Evolutionary conservation across 2,113 vertebrate species (phyloP), one percentile per base, ranked within the genome.

Genomic region (Tympanuchus pallidicinctus): DNA sequence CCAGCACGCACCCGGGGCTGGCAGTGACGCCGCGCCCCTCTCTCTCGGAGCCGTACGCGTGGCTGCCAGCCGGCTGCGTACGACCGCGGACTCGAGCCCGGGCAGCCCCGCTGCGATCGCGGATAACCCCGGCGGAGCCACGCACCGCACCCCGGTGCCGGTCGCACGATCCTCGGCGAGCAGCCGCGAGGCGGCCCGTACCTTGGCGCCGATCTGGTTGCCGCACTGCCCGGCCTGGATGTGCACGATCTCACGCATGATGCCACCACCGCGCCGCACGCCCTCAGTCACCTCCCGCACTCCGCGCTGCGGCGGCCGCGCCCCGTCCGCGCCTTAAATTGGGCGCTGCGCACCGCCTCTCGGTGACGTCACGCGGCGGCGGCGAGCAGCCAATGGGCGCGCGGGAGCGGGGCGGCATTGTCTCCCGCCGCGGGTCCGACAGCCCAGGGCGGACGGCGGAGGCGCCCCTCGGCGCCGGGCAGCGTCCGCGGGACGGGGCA

Each of bases 131-230:
- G 50, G 24, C 20, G 48, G 21, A 21, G 48, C 24, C 4, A 24
- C 50, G 13, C 6, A 24, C 50, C 13, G 24, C 50, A 24, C 24
- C 50, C 50, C 24, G 50, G 12, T 25, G 24, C 50, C 50, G 50
- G 22, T 24, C 50, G 52, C 52, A 28, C 27, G 52, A 30, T 27
- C 52, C 52, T 54, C 52, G 27, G 8, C 13, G 3, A 25, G 13
- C 25, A 27, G 50, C 50, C 50, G 24, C 24, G 47, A 48, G 48
- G 22, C 22, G 12, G 48, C 48, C 4, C 52, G 43, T 97, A 99
- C 99, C 99, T 99, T 99, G 42, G 99, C 99, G 21, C 99, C 99
- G 92, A 99, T 99, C 97, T 99, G 99, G 97, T 99, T 99, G 83
- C 99, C 99, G 94, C 99, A 99, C 95, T 99, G 98, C 65, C 98